Evolutionary conservation across 2,113 vertebrate genomes (phyloP).

Genomic region (Paraplagusia blochii): DNA sequence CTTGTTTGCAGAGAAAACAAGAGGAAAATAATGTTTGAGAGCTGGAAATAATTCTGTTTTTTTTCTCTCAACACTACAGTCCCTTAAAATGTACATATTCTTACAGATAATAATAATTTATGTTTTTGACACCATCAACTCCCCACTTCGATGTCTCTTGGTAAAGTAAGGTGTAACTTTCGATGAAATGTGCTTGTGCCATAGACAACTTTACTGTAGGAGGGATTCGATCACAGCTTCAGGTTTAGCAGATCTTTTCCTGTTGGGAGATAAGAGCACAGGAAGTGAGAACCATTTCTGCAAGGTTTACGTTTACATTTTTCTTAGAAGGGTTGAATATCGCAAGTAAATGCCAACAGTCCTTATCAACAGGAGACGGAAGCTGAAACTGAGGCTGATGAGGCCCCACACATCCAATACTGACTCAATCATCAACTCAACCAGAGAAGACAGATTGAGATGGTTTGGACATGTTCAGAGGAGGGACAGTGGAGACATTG

Average conservation of each 20-base stretch:
- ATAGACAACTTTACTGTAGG: constrained; percentile 80
- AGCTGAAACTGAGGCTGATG: too few species aligned
- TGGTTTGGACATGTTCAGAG: too few species aligned
- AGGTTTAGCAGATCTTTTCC: constrained; percentile 92
- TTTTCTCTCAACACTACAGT: constrained; percentile 21
- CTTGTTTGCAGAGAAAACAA: too few species aligned
- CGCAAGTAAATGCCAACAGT: not conserved
- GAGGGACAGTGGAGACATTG: too few species aligned
- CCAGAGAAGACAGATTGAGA: too few species aligned
- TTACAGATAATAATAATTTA: constrained; percentile 32
- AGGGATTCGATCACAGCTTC: constrained; percentile 90
- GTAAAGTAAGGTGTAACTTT: constrained; percentile 12
- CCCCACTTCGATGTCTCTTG: constrained; percentile 11
- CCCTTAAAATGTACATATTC: constrained; percentile 11
- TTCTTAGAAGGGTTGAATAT: constrained; percentile 53
- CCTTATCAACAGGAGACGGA: too few species aligned
- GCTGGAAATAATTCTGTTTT: too few species aligned
- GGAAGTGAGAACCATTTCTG: constrained; percentile 23
- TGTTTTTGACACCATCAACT: constrained; percentile 31
- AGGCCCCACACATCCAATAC: too few species aligned
- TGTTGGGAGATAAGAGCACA: constrained; percentile 63
- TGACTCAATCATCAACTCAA: too few species aligned
- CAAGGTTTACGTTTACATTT: not conserved
- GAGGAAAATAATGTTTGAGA: too few species aligned
- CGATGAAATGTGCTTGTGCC: not conserved